Evolutionary conservation across 2,113 vertebrate species (phyloP).

Genomic region (Pandion haliaetus): DNA sequence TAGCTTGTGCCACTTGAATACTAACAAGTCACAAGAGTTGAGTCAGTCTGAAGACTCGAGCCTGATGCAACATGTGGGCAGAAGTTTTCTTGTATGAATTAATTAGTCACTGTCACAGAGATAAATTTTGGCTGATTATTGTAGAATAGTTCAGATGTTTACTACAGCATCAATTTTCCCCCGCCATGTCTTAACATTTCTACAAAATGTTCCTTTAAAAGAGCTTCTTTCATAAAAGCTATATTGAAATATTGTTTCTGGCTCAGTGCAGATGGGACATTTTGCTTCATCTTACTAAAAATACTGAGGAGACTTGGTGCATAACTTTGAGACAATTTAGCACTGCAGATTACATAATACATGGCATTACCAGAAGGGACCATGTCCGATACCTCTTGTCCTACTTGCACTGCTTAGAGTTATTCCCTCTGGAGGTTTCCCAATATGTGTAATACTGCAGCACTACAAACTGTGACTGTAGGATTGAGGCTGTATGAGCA

Average conservation of each 20-base stretch:
- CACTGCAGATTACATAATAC: background rate
- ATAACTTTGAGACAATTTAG: background rate
- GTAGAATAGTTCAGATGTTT: background rate
- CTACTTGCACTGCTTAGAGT: background rate
- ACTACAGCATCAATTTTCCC: background rate
- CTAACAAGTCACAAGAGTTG: background rate
- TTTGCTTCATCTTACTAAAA: constrained; percentile 45
- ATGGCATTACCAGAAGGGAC: background rate
- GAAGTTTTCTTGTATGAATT: background rate
- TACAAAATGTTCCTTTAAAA: background rate
- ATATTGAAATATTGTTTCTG: constrained; percentile 22
- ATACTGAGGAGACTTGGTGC: background rate
- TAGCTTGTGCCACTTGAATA: background rate
- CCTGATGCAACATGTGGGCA: background rate
- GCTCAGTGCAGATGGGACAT: background rate
- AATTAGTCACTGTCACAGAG: background rate
- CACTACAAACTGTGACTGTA: background rate
- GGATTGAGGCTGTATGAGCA: background rate
- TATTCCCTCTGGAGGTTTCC: background rate
- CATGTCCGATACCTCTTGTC: background rate
- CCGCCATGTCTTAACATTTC: background rate
- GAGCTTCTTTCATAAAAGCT: constrained; percentile 15
- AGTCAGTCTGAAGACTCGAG: background rate
- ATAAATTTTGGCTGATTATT: background rate
- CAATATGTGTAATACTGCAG: background rate